Evolutionary conservation across 1,140 invertebrate species (phyloP).

Genomic region (Monochamus saltuarius): DNA sequence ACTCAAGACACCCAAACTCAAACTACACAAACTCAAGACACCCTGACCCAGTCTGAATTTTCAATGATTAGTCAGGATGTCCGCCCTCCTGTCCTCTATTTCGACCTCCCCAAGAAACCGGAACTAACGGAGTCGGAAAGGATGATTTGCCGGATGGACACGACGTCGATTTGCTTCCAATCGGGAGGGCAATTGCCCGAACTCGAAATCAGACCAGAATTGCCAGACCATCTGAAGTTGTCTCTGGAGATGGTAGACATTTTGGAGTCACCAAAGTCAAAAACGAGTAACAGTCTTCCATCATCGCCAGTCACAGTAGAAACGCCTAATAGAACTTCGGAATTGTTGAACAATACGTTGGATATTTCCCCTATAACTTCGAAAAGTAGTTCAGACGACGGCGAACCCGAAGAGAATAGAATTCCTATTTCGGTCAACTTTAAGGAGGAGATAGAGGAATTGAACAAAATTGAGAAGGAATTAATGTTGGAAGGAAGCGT

Average conservation of each 20-base stretch:
- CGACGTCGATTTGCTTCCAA: slow-evolving; percentile 16
- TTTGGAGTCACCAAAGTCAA: background rate
- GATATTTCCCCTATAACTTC: slow-evolving; percentile 60
- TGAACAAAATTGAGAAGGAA: background rate
- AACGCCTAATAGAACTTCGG: slow-evolving; percentile 54
- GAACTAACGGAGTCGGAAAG: slow-evolving; percentile 28
- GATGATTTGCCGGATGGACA: slow-evolving; percentile 31
- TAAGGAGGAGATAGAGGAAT: no score
- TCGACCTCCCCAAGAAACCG: slow-evolving; percentile 31
- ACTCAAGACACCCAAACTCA: slow-evolving; percentile 25
- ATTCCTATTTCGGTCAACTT: background rate
- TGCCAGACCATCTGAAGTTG: background rate
- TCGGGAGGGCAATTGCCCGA: slow-evolving; percentile 6
- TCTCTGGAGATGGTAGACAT: no score
- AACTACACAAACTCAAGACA: slow-evolving; percentile 26
- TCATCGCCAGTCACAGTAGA: slow-evolving; percentile 48
- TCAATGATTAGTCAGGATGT: slow-evolving; percentile 8
- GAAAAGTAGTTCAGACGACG: slow-evolving; percentile 22
- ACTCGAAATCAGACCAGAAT: slow-evolving; percentile 3
- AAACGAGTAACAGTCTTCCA: slow-evolving; percentile 27
- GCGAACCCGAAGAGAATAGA: background rate
- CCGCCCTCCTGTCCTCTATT: background rate
- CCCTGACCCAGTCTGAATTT: slow-evolving; percentile 7
- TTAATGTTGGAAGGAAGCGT: background rate
- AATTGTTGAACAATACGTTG: slow-evolving; percentile 57